Conservation (phyloP, 2,888 invertebrate species). For the Anodontia alba region DNA sequence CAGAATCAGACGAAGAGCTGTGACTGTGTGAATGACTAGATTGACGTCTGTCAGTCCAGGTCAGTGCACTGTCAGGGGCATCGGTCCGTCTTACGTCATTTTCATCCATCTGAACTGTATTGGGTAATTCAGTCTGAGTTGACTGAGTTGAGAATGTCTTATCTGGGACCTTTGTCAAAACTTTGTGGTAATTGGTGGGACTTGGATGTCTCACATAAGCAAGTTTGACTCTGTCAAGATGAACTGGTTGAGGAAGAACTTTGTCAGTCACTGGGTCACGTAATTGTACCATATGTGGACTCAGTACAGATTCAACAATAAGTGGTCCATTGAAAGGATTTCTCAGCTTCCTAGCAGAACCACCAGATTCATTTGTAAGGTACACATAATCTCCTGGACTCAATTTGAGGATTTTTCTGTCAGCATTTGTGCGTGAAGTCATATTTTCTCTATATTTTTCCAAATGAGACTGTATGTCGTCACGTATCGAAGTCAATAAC, state of each 20-base stretch:
- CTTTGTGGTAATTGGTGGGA: conserved; percentile 21
- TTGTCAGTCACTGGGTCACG: conserved; percentile 10
- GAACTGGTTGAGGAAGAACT: conserved; percentile 26
- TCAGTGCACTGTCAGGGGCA: too few species aligned
- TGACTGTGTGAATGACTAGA: too few species aligned
- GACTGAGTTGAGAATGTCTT: neutral
- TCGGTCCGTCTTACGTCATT: too few species aligned
- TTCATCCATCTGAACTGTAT: too few species aligned
- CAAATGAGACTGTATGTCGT: conserved; percentile 12
- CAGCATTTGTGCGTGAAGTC: conserved; percentile 20
- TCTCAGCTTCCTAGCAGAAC: conserved; percentile 28
- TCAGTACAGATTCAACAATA: conserved; percentile 11
- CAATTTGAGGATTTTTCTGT: neutral
- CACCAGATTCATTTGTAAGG: conserved; percentile 16
- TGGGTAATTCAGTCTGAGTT: conserved; percentile 11
- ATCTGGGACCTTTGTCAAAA: neutral
- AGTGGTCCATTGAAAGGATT: conserved; percentile 23
- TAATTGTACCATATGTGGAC: conserved; percentile 24
- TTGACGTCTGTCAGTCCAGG: too few species aligned
- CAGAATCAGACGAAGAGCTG: too few species aligned
- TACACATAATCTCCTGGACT: too few species aligned
- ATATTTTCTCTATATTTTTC: conserved; percentile 10
- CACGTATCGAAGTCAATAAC: conserved; percentile 8
- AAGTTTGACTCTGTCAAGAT: conserved; percentile 38
- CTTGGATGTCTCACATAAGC: conserved; percentile 29